phyloP scores from a whole-genome alignment of 23 tunicate genomes.

The Oikopleura dioica region DNA sequence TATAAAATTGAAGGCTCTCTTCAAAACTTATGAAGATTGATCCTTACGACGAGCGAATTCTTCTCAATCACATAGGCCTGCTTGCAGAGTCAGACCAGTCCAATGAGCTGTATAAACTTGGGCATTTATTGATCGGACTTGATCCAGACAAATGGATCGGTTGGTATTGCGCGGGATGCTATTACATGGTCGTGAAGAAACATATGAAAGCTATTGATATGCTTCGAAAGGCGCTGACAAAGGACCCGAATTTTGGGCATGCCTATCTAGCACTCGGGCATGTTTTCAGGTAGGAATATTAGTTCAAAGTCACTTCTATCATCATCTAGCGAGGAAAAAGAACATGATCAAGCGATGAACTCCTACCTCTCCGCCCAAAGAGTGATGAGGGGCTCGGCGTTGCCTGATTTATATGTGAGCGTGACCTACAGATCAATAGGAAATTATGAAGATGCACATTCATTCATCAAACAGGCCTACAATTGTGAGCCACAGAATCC shows the following conservation, averaged over 20 bases:
- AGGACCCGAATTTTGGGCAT: background rate
- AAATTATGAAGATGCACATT: background rate
- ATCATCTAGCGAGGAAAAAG: conserved; percentile 6
- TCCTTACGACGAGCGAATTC: background rate
- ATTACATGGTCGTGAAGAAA: background rate
- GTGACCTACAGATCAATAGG: background rate
- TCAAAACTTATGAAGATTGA: background rate
- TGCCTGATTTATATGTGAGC: conserved; percentile 6
- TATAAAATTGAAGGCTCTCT: no score
- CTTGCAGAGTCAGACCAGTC: background rate
- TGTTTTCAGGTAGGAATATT: no score
- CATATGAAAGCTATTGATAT: background rate
- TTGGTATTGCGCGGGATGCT: conserved; percentile 1
- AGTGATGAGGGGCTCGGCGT: conserved; percentile 5
- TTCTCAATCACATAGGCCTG: background rate
- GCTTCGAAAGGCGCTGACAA: background rate
- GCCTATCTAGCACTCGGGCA: conserved; percentile 4
- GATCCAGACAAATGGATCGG: conserved; percentile 1
- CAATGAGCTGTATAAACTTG: background rate
- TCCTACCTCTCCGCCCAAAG: background rate
- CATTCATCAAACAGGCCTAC: background rate
- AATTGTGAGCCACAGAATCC: background rate
- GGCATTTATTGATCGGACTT: background rate
- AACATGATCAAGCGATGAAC: conserved; percentile 7
- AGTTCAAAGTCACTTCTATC: no score